A percentile compares a stretch with the other conserved stretches of the same genome.
These are phyloP conservation scores for Gobius niger DNA, from an alignment of 2,113 vertebrate species.

Conservation along the genomic window DNA sequence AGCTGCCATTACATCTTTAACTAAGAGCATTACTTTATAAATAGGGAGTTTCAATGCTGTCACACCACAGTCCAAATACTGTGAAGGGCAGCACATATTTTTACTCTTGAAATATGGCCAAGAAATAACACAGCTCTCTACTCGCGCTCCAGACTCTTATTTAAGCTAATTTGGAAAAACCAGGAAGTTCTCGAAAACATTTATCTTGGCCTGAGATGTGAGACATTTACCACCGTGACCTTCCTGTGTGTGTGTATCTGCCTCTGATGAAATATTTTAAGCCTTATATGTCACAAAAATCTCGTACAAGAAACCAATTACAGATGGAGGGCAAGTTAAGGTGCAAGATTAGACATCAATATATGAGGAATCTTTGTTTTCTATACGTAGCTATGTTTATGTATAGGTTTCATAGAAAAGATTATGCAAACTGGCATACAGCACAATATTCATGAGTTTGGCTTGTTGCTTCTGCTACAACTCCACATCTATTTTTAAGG, in stretches of 20 bases:
- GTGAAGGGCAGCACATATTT: background rate
- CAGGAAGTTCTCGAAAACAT: constrained; percentile 8
- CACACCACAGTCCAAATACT: constrained; percentile 1
- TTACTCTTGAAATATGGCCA: background rate
- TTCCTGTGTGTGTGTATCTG: background rate
- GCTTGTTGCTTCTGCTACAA: constrained; percentile 32
- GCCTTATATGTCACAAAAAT: background rate
- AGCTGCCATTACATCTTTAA: constrained; percentile 6
- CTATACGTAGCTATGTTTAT: background rate
- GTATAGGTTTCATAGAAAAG: background rate
- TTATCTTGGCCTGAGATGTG: background rate
- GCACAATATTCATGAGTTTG: constrained; percentile 4
- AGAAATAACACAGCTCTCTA: background rate
- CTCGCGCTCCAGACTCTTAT: background rate
- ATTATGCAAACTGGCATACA: constrained; percentile 8
- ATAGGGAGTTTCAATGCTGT: constrained; percentile 20
- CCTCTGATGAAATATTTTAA: background rate
- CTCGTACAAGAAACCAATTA: background rate
- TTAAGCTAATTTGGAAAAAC: constrained; percentile 1
- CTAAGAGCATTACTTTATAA: constrained; percentile 24
- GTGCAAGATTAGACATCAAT: background rate
- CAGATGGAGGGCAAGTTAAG: background rate
- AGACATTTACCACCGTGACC: background rate
- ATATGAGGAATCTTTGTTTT: background rate
- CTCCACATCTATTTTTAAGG: constrained; percentile 61